These are phyloP conservation scores for Holothuria scabra DNA, from an alignment of 53 echinoderm and acorn worm genomes.

Conservation along the genomic window DNA sequence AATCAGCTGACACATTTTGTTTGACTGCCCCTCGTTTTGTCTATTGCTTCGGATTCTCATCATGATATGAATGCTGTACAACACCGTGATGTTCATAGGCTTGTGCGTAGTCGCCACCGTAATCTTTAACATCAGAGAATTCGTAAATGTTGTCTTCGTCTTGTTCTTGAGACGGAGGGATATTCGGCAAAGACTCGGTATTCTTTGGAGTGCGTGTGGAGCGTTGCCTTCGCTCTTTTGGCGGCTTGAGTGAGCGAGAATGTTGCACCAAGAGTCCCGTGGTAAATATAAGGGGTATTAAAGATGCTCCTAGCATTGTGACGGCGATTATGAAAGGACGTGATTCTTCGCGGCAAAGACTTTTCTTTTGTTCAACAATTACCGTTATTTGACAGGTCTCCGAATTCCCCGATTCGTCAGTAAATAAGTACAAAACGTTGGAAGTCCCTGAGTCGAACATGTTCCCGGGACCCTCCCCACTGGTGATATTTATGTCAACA, in stretches of 20 bases:
- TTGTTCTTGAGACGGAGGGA: neutral
- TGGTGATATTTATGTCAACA: neutral
- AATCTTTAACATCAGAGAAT: neutral
- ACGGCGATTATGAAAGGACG: slow-evolving; percentile 2
- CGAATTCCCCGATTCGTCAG: slow-evolving; percentile 1
- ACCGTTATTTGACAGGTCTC: slow-evolving; percentile 12
- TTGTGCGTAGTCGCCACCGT: no score
- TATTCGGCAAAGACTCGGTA: neutral
- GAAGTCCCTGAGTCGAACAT: neutral
- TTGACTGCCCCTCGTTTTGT: no score
- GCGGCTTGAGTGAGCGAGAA: no score
- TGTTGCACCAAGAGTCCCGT: neutral
- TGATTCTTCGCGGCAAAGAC: neutral
- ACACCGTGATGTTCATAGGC: no score
- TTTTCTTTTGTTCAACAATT: neutral
- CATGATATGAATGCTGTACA: no score
- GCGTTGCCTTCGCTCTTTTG: no score
- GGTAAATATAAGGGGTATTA: neutral
- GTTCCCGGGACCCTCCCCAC: neutral
- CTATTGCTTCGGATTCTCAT: no score
- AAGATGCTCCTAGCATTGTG: neutral
- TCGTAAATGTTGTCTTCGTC: neutral
- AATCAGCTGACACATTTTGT: no score
- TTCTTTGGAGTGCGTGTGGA: no score
- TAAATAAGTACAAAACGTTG: neutral